phyloP scores from a whole-genome alignment of 2,113 vertebrate species.

The Tragelaphus buxtoni region DNA sequence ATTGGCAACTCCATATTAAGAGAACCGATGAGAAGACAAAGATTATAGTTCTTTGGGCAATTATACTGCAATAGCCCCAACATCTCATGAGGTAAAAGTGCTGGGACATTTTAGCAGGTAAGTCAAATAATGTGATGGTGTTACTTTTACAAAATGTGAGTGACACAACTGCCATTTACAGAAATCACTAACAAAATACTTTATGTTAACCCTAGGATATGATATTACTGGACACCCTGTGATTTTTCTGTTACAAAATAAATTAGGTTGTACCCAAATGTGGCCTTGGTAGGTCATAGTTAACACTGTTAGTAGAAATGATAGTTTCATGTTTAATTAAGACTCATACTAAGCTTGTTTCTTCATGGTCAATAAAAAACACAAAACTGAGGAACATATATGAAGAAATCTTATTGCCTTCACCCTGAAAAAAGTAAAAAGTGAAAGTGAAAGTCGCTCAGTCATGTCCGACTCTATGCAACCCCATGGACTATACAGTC shows the following conservation, averaged over 20 bases:
- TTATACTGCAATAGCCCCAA: background rate
- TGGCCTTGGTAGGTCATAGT: background rate
- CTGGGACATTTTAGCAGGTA: background rate
- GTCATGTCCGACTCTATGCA: fast-evolving
- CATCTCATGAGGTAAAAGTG: background rate
- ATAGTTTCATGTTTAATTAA: background rate
- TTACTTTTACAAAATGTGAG: background rate
- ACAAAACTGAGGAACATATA: background rate
- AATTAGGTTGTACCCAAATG: background rate
- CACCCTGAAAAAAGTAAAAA: background rate
- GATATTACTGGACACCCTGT: background rate
- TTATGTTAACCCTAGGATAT: background rate
- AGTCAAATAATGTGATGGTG: background rate
- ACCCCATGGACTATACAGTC: background rate
- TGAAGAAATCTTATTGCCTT: background rate
- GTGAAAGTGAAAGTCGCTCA: background rate
- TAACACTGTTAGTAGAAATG: background rate
- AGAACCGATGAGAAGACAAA: background rate
- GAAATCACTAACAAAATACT: background rate
- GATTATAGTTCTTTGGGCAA: background rate
- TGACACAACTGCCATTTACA: background rate
- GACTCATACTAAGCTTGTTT: background rate
- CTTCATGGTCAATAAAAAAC: background rate
- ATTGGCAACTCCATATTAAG: background rate
- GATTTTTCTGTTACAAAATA: slow-evolving; percentile 13